phyloP scores from a whole-genome alignment of 2,888 invertebrate species.

The Callinectes sapidus region DNA sequence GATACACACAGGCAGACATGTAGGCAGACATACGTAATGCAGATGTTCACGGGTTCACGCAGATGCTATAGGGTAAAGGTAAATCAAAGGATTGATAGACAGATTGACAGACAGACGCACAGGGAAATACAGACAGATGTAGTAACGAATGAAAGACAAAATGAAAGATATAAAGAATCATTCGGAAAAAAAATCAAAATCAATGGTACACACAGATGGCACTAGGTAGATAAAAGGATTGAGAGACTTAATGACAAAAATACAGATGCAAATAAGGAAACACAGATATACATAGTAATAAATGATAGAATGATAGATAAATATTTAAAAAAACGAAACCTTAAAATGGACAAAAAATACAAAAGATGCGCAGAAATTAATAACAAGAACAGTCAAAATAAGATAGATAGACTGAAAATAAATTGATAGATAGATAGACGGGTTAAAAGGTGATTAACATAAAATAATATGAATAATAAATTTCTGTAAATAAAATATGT shows the following conservation, averaged over 20 bases:
- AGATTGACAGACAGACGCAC: neutral
- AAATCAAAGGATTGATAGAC: neutral
- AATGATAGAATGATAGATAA: neutral
- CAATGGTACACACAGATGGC: too few species aligned
- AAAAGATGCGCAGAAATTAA: neutral
- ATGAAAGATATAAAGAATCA: neutral
- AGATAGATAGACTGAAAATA: neutral
- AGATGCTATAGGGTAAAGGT: neutral
- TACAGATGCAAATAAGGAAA: neutral
- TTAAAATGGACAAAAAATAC: neutral
- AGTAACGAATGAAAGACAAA: neutral
- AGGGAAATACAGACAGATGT: neutral
- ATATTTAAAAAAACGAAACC: neutral
- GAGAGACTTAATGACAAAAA: neutral
- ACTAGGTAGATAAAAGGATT: neutral
- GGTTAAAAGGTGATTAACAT: neutral
- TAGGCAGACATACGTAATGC: neutral
- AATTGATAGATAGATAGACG: neutral
- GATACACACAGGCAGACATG: neutral
- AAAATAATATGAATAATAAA: too few species aligned
- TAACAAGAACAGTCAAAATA: neutral
- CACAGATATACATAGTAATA: neutral
- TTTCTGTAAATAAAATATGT: too few species aligned
- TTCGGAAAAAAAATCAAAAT: too few species aligned
- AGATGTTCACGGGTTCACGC: neutral